Conservation (phyloP, 2,888 invertebrate species). For the Cheilosia vernalis region DNA sequence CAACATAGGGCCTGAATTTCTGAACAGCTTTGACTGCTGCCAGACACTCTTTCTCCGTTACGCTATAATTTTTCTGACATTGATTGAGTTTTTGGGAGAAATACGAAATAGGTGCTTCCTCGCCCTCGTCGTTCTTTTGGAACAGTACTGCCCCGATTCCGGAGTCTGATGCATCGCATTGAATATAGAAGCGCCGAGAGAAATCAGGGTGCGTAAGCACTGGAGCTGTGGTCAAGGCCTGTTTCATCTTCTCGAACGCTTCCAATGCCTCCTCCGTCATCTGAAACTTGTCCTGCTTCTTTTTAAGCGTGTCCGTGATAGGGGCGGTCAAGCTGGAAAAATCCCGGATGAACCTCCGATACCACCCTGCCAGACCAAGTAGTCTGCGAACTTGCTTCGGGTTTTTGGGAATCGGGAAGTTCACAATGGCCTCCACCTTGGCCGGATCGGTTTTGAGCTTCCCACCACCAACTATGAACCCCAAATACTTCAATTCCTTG, state of each 20-base stretch:
- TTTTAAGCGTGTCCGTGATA: conserved; percentile 42
- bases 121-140: conserved; percentile 28
- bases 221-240: conserved; percentile 47
- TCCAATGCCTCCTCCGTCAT: conserved; percentile 38
- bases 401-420: conserved; percentile 34
- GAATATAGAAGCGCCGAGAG: conserved; percentile 48
- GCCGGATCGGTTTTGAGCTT: conserved; percentile 45
- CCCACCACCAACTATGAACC: conserved; percentile 33
- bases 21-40: conserved; percentile 35
- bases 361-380: conserved; percentile 67
- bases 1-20: conserved; percentile 54
- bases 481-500: conserved; percentile 48
- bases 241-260: conserved; percentile 53
- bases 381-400: conserved; percentile 61
- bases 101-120: conserved; percentile 41
- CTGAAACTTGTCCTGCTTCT: no score
- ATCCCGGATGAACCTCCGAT: conserved; percentile 54
- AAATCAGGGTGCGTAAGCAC: conserved; percentile 62
- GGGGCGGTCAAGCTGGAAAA: conserved; percentile 39
- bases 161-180: conserved; percentile 62
- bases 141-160: conserved; percentile 51
- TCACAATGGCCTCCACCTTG: conserved; percentile 48
- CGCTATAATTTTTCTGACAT: conserved; percentile 9
- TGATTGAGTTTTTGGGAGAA: conserved; percentile 58
- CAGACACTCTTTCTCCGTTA: conserved; percentile 46